These are phyloP conservation scores for Acronicta psi DNA, from an alignment of 2,888 invertebrate genomes.

Conservation along the genomic window DNA sequence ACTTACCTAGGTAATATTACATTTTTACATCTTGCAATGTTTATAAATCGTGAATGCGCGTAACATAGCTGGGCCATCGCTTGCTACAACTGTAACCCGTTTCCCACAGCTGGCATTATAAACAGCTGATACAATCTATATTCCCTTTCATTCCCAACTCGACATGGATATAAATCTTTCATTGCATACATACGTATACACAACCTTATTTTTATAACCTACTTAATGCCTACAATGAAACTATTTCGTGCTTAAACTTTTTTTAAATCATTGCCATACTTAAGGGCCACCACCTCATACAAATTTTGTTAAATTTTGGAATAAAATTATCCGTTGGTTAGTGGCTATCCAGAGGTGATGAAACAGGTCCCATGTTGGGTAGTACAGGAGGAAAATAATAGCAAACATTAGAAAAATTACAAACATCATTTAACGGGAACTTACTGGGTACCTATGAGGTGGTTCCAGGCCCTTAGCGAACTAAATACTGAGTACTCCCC, in stretches of 20 bases:
- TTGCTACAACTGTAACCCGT: slow-evolving; percentile 40
- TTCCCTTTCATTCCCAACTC: slow-evolving; percentile 54
- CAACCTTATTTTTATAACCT: slow-evolving; percentile 47
- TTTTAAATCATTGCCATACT: no score
- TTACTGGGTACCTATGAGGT: no score
- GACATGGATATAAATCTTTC: slow-evolving; percentile 42
- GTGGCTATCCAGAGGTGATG: no score
- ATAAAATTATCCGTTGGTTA: no score
- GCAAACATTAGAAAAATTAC: no score
- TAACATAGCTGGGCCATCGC: slow-evolving; percentile 26
- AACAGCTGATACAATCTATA: slow-evolving; percentile 51
- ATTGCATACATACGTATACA: slow-evolving; percentile 16
- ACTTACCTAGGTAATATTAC: not conserved
- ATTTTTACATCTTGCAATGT: slow-evolving; percentile 2
- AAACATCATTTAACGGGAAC: no score
- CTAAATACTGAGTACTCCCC: slow-evolving; percentile 16
- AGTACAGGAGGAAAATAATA: no score
- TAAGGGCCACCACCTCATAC: no score
- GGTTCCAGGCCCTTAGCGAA: no score
- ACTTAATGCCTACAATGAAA: slow-evolving; percentile 35
- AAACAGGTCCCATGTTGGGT: no score
- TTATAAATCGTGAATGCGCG: slow-evolving; percentile 6
- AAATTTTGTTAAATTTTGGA: no score
- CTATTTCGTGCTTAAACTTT: no score
- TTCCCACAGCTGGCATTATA: slow-evolving; percentile 51